These are phyloP conservation scores for Andrena hattorfiana DNA, from an alignment of 2,888 invertebrate genomes.

Conservation along the genomic window DNA sequence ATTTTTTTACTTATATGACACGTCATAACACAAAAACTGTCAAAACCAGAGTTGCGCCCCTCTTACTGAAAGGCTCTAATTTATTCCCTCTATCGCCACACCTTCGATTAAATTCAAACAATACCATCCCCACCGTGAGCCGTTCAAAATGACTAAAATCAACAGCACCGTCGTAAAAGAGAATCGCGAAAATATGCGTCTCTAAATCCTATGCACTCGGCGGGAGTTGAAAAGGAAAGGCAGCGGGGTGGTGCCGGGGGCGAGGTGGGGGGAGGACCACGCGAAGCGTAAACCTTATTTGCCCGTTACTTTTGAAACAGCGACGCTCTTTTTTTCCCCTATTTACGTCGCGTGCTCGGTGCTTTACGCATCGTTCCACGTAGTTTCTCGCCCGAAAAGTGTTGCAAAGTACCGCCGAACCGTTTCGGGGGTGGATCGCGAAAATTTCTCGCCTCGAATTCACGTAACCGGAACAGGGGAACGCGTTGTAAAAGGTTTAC, in stretches of 20 bases:
- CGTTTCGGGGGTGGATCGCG: background rate
- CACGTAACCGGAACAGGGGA: slow-evolving; percentile 16
- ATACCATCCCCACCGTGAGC: too few species aligned
- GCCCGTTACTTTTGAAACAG: slow-evolving; percentile 11
- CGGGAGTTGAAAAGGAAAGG: background rate
- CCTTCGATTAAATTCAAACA: too few species aligned
- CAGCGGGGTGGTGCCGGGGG: background rate
- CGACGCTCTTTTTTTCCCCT: background rate
- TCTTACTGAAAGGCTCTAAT: too few species aligned
- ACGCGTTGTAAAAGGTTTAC: slow-evolving; percentile 41
- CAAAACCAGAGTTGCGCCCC: too few species aligned
- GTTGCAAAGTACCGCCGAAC: background rate
- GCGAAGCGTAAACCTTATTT: slow-evolving; percentile 18
- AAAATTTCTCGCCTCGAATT: slow-evolving; percentile 21
- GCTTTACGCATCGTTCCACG: slow-evolving; percentile 13
- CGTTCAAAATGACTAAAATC: background rate
- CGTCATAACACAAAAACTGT: too few species aligned
- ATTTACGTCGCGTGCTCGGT: slow-evolving; percentile 2
- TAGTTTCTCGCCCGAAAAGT: slow-evolving; percentile 25
- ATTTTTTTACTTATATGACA: too few species aligned
- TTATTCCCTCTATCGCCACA: too few species aligned
- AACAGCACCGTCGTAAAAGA: background rate
- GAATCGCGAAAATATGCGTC: slow-evolving; percentile 4
- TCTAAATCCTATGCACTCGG: background rate
- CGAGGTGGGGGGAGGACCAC: background rate